Conservation (phyloP, 2,888 invertebrate genomes). For the Brenthis ino region DNA sequence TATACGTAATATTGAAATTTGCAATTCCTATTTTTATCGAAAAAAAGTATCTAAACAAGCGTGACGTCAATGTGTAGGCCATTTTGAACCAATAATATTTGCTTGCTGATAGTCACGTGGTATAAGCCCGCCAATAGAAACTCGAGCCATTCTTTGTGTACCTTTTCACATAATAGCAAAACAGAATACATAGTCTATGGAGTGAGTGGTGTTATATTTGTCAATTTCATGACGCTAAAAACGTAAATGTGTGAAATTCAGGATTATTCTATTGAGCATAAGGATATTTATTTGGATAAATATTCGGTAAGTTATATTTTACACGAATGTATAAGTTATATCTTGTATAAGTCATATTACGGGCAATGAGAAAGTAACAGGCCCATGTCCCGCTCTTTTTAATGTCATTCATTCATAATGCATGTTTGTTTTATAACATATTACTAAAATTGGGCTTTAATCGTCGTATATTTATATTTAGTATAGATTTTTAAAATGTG, state of each 20-base stretch:
- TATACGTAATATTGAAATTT: not conserved
- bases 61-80: conserved; percentile 57
- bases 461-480: conserved; percentile 7
- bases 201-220: conserved; percentile 81
- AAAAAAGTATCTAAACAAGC: conserved; percentile 48
- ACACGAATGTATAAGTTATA: conserved; percentile 40
- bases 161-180: conserved; percentile 79
- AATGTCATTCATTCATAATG: conserved; percentile 61
- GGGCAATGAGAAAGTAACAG: conserved; percentile 72
- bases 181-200: conserved; percentile 77
- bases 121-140: conserved; percentile 71
- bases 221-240: conserved; percentile 77
- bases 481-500: not conserved
- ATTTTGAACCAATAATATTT: conserved; percentile 67
- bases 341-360: conserved; percentile 43
- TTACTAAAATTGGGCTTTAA: not conserved
- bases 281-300: conserved; percentile 85
- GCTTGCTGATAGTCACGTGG: conserved; percentile 77
- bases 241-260: conserved; percentile 86
- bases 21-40: conserved; percentile 26
- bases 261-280: conserved; percentile 86
- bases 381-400: conserved; percentile 79
- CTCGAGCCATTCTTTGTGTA: conserved; percentile 80
- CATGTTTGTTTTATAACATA: conserved; percentile 28
- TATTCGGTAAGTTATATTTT: conserved; percentile 84